Evolutionary conservation across 2,113 vertebrate species (phyloP).

Genomic region (Panthera leo): DNA sequence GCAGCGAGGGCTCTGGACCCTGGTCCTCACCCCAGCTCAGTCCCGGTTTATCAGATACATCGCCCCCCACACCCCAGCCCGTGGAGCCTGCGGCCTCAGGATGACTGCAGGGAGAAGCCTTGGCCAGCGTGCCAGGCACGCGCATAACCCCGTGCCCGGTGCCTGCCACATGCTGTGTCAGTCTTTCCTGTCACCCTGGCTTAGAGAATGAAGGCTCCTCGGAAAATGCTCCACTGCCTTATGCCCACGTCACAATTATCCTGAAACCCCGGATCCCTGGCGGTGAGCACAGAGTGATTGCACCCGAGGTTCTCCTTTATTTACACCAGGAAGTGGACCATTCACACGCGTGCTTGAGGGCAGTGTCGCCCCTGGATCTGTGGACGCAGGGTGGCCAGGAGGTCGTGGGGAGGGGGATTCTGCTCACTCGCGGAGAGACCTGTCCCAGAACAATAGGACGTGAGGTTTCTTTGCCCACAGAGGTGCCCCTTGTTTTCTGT

Average conservation of each 20-base stretch:
- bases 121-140: not conserved
- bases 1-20: not conserved
- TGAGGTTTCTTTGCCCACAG: not conserved
- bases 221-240: not conserved
- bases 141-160: fast-evolving
- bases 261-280: not conserved
- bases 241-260: slow-evolving; percentile 15
- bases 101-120: not conserved
- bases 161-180: not conserved
- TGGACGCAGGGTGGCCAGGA: slow-evolving; percentile 15
- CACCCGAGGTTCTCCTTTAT: not conserved
- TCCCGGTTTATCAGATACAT: slow-evolving; percentile 40
- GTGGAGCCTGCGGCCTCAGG: not conserved
- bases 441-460: fast-evolving
- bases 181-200: slow-evolving; percentile 23
- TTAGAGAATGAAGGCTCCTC: not conserved
- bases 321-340: not conserved
- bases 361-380: not conserved
- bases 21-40: slow-evolving; percentile 4
- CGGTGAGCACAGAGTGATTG: not conserved
- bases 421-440: not conserved
- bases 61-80: not conserved
- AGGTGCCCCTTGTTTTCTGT: not conserved
- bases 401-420: not conserved
- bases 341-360: not conserved